Conservation (phyloP, 2,888 invertebrate species). For the Liposcelis brunnea region DNA sequence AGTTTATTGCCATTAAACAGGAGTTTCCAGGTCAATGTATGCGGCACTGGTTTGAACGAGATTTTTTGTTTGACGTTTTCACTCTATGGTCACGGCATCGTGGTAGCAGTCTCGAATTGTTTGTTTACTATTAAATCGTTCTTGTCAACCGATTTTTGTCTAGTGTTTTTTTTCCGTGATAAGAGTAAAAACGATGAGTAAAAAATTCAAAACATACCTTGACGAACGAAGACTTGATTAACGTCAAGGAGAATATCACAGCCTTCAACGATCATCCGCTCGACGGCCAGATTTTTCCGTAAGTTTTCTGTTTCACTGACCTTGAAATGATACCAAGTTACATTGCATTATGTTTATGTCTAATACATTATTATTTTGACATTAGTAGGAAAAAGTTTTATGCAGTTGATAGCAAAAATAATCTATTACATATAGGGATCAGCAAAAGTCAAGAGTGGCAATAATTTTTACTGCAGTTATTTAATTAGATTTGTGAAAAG, state of each 20-base stretch:
- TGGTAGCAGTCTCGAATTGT: too few relatives aligned
- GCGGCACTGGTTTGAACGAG: too few relatives aligned
- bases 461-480: too few relatives aligned
- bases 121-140: conserved; percentile 3
- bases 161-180: background rate
- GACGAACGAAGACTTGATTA: conserved; percentile 82
- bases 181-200: background rate
- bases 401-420: conserved; percentile 16
- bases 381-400: conserved; percentile 15
- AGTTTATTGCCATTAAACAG: too few relatives aligned
- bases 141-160: background rate
- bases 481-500: too few relatives aligned
- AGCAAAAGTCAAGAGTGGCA: too few relatives aligned
- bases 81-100: too few relatives aligned
- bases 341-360: too few relatives aligned
- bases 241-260: conserved; percentile 84
- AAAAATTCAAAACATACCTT: conserved; percentile 37
- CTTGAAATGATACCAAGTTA: conserved; percentile 25
- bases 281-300: conserved; percentile 76
- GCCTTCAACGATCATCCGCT: conserved; percentile 85
- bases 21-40: too few relatives aligned
- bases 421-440: too few relatives aligned
- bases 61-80: too few relatives aligned
- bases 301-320: conserved; percentile 85
- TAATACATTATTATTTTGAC: too few relatives aligned